phyloP scores from a whole-genome alignment of 30 jellyfish, hydroid and myxozoan species.

The Sanderia malayensis region DNA sequence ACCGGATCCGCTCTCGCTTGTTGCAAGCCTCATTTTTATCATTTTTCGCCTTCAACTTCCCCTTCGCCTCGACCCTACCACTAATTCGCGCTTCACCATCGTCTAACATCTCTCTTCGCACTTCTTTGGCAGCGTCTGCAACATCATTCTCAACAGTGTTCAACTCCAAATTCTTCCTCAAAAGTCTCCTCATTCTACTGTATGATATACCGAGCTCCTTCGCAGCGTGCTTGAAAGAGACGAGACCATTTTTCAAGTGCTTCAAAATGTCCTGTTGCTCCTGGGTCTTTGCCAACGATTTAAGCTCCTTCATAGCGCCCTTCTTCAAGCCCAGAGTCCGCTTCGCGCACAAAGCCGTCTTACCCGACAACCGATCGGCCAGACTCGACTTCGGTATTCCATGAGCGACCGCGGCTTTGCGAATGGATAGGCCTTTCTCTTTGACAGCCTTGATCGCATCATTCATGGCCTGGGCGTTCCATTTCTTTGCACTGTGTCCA shows the following conservation, averaged over 20 bases:
- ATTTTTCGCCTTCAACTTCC: not conserved
- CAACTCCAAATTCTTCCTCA: not conserved
- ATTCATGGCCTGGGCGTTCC: constrained; percentile 24
- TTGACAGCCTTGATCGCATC: constrained; percentile 31
- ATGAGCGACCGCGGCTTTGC: constrained; percentile 21
- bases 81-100: not conserved
- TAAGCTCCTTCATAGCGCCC: not conserved
- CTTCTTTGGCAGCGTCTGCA: not conserved
- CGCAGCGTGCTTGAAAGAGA: constrained; percentile 35
- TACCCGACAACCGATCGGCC: constrained; percentile 35
- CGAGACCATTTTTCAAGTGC: constrained; percentile 17
- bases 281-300: constrained; percentile 15
- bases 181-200: constrained; percentile 1
- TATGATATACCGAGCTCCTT: constrained; percentile 33
- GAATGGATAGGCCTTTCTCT: constrained; percentile 20
- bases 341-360: not conserved
- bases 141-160: not conserved
- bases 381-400: constrained; percentile 42
- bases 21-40: no score
- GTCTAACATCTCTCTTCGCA: not conserved
- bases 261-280: constrained; percentile 7
- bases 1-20: constrained; percentile 34
- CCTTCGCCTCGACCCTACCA: not conserved
- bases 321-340: not conserved
- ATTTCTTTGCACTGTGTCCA: not conserved